A percentile compares a stretch with the other conserved stretches of the same genome.
Conservation (phyloP, 53 echinoderm and acorn worm genomes). For the Patiria pectinifera region DNA sequence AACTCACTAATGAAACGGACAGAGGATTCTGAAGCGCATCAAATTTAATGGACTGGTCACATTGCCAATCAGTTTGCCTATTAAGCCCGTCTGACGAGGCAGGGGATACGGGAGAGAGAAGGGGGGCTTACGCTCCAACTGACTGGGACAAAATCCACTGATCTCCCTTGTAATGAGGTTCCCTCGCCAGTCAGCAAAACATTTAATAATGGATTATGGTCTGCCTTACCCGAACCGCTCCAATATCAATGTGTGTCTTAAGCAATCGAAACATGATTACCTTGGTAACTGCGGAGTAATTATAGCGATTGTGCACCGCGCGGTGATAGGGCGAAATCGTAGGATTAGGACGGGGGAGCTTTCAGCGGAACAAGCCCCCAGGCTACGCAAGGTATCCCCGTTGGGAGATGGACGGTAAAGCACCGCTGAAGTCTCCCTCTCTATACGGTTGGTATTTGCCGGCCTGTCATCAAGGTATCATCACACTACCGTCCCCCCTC, state of each 20-base stretch:
- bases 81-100: conserved; percentile 37
- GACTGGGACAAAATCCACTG: conserved; percentile 44
- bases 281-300: conserved; percentile 66
- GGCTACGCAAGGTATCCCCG: conserved; percentile 53
- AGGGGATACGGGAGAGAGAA: not conserved
- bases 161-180: conserved; percentile 61
- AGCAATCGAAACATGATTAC: conserved; percentile 74
- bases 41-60: conserved; percentile 71
- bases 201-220: conserved; percentile 63
- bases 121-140: conserved; percentile 29
- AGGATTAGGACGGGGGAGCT: conserved; percentile 50
- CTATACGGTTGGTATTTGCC: conserved; percentile 7
- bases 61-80: conserved; percentile 65
- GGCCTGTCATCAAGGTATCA: conserved; percentile 58
- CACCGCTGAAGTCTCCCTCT: conserved; percentile 2
- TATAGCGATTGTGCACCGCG: conserved; percentile 66
- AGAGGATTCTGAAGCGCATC: conserved; percentile 68
- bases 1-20: conserved; percentile 72
- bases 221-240: conserved; percentile 47
- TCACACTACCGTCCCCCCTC: conserved; percentile 45
- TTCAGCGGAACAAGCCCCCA: conserved; percentile 53
- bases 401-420: conserved; percentile 28
- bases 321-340: conserved; percentile 55
- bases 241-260: conserved; percentile 65
- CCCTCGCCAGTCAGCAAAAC: conserved; percentile 38